Percentiles rank a stretch among this genome's conserved stretches.
phyloP scores from a whole-genome alignment of 1,140 invertebrate species.

The Drosophila nasuta region DNA sequence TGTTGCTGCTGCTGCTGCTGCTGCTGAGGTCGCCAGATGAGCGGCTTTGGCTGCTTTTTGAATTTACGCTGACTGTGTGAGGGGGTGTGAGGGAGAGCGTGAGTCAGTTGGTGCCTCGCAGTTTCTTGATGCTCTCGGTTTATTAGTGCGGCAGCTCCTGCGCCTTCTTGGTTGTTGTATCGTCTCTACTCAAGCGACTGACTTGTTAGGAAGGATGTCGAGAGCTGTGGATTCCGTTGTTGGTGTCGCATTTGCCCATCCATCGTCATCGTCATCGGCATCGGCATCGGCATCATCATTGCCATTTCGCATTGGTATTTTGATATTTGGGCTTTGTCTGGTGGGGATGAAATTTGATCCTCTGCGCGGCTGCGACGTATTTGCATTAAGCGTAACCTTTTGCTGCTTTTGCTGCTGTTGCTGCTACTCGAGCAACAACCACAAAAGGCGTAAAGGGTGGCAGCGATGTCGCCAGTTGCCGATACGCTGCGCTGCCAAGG shows the following conservation, averaged over 20 bases:
- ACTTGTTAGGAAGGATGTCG: slow-evolving; percentile 63
- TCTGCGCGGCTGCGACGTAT: slow-evolving; percentile 62
- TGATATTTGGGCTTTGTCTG: slow-evolving; percentile 82
- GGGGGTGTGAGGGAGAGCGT: slow-evolving; percentile 11
- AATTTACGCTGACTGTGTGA: slow-evolving; percentile 24
- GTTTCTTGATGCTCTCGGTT: slow-evolving; percentile 45
- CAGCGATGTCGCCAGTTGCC: slow-evolving; percentile 23
- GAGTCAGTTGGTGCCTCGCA: slow-evolving; percentile 24
- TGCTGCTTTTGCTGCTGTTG: slow-evolving; percentile 10
- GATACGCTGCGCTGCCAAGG: slow-evolving; percentile 70
- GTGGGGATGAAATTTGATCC: slow-evolving; percentile 84
- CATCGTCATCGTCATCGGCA: slow-evolving; percentile 12
- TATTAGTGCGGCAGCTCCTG: slow-evolving; percentile 57
- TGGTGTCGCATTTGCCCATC: slow-evolving; percentile 32
- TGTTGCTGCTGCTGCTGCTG: background rate
- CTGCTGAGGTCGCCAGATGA: slow-evolving; percentile 64
- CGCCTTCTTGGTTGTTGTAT: background rate
- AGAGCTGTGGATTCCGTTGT: slow-evolving; percentile 17
- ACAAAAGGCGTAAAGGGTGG: slow-evolving; percentile 42
- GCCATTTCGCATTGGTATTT: slow-evolving; percentile 74
- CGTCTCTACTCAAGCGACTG: slow-evolving; percentile 53
- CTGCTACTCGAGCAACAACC: slow-evolving; percentile 5
- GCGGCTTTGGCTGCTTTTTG: slow-evolving; percentile 64
- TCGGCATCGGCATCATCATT: slow-evolving; percentile 14
- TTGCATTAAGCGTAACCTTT: slow-evolving; percentile 82